phyloP scores from a whole-genome alignment of 2,113 vertebrate species.

The Seriola rivoliana region DNA sequence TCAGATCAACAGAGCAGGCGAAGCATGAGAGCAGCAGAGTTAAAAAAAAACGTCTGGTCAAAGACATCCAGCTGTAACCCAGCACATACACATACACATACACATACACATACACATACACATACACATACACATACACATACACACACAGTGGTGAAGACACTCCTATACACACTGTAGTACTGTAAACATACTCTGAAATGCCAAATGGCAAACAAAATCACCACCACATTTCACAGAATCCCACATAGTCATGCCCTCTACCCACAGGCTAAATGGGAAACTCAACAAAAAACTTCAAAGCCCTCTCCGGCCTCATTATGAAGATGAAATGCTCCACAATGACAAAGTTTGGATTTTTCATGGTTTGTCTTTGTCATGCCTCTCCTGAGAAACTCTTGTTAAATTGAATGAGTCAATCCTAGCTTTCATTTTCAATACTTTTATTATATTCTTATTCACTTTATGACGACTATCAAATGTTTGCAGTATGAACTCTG shows the following conservation, averaged over 20 bases:
- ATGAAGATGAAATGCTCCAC: slow-evolving; percentile 60
- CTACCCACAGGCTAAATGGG: slow-evolving; percentile 63
- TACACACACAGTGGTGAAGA: slow-evolving; percentile 61
- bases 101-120: background rate
- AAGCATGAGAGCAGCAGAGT: background rate
- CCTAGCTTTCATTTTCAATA: slow-evolving; percentile 46
- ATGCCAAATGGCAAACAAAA: slow-evolving; percentile 56
- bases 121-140: background rate
- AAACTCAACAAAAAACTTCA: slow-evolving; percentile 70
- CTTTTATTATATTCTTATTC: slow-evolving; percentile 2
- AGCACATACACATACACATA: background rate
- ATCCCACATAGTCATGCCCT: slow-evolving; percentile 60
- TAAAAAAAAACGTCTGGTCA: slow-evolving; percentile 17
- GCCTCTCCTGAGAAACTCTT: slow-evolving; percentile 57
- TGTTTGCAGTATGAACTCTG: background rate
- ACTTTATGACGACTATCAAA: slow-evolving; percentile 3
- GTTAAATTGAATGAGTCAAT: slow-evolving; percentile 63
- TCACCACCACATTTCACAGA: slow-evolving; percentile 61
- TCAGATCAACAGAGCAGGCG: slow-evolving; percentile 36
- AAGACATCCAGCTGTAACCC: slow-evolving; percentile 1
- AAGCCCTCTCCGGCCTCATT: slow-evolving; percentile 63
- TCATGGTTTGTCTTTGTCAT: slow-evolving; percentile 62
- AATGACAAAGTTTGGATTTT: slow-evolving; percentile 69
- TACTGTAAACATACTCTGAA: slow-evolving; percentile 49
- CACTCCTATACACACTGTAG: slow-evolving; percentile 27